Conservation (phyloP, 2,888 invertebrate species). For the Drosophila pegasa region DNA sequence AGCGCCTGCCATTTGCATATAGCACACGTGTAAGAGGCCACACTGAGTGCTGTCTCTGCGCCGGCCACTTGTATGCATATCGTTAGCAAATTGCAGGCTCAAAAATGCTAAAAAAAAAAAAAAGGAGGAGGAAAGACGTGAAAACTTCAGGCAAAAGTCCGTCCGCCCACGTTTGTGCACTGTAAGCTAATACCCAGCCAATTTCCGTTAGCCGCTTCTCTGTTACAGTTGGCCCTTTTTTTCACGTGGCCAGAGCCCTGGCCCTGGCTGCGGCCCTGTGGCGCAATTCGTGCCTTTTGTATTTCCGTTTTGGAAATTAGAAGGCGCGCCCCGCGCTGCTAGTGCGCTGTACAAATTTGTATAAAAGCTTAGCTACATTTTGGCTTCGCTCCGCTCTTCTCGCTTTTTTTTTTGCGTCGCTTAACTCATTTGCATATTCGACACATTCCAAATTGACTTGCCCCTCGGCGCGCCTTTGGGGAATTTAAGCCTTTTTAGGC, state of each 20-base stretch:
- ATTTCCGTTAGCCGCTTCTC: constrained; percentile 63
- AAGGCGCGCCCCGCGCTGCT: constrained; percentile 43
- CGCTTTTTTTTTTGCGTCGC: constrained; percentile 33
- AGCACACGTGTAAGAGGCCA: constrained; percentile 26
- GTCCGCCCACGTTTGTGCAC: constrained; percentile 18
- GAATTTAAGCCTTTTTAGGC: constrained; percentile 45
- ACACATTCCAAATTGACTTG: constrained; percentile 49
- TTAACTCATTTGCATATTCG: constrained; percentile 71
- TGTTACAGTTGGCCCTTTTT: constrained; percentile 35
- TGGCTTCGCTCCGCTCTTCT: not conserved
- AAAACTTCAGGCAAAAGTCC: constrained; percentile 34
- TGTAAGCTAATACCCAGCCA: constrained; percentile 75
- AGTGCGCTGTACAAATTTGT: constrained; percentile 66
- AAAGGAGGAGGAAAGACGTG: constrained; percentile 1
- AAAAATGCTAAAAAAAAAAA: constrained; percentile 39
- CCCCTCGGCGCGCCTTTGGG: constrained; percentile 29
- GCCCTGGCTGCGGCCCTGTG: too few relatives aligned
- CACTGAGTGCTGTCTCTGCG: constrained; percentile 9
- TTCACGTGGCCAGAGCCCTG: constrained; percentile 45
- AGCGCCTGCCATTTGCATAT: constrained; percentile 51
- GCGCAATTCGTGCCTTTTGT: constrained; percentile 70
- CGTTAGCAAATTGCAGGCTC: constrained; percentile 80
- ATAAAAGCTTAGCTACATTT: constrained; percentile 67
- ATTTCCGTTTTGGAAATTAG: constrained; percentile 78
- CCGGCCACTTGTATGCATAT: constrained; percentile 67